Evolutionary conservation across 2,113 vertebrate species (phyloP), one percentile per base, ranked within the genome.

Genomic region (Apodemus speciosus): DNA sequence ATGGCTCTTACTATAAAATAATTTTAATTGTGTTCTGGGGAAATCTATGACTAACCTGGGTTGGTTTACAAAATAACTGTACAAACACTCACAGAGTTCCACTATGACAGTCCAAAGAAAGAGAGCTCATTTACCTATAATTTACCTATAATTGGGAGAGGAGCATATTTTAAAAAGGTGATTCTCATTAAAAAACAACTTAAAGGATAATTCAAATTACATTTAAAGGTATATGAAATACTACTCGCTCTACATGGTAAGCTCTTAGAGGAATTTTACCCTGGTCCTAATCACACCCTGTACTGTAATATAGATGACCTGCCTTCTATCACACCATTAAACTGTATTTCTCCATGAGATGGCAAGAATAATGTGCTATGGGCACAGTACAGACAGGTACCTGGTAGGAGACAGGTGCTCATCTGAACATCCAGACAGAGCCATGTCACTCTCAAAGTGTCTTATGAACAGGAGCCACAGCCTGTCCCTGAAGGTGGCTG

Each of bases 391-490:
- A 73, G 62, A 38, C 1, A n/a, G 32, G 56, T 2, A 27, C 35
- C 76, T 25, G 60, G 73, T 20, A 90, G 53, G 35, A 62, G 14
- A 56, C 40, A 53, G 9, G 25, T 21, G 3, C 3, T 40, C n/a
- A 8, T 8, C 2, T 8, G 13, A 27, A 84, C n/a, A 16, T 58
- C 0, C 4, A 38, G 16, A 62, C 64, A 60, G 4, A 68, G 4
- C 84, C 16, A 30, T 1, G 4, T 38, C 3, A 10, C 6, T 30
- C n/a, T 25, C 21, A 51, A 2, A n/a, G 38, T 5, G 1, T 4
- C 1, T 0, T 49, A 53, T 53, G 38, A 8, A 4, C 27, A 25
- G 0, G 10, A 16, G 51, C 30, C 60, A 32, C 0, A 25, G 60
- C 32, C 23, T 3, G 0, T 4, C 64, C 27, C 6, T 32, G 35